Evolutionary conservation across 1,140 invertebrate species (phyloP).

Genomic region (Drosophila gunungcola): DNA sequence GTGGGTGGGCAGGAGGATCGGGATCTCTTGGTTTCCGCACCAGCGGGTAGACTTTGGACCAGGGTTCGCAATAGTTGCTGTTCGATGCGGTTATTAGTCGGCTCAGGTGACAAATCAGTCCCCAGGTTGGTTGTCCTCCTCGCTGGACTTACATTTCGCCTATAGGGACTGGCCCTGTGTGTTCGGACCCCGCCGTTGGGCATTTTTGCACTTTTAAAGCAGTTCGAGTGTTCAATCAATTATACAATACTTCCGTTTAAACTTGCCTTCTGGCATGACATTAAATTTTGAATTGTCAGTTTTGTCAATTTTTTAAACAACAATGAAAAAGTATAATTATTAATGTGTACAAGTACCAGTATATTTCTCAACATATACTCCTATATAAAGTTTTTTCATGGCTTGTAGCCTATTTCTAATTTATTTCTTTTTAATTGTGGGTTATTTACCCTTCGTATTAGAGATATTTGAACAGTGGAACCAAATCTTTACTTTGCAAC

Average conservation of each 20-base stretch:
- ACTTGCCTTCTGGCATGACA: conserved; percentile 50
- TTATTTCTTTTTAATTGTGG: no score
- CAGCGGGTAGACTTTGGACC: conserved; percentile 11
- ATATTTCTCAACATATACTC: no score
- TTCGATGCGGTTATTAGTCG: background rate
- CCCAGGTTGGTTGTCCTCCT: background rate
- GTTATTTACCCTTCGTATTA: no score
- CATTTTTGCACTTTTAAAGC: conserved; percentile 39
- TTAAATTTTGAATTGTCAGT: conserved; percentile 37
- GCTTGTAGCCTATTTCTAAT: no score
- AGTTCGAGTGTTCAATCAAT: conserved; percentile 31
- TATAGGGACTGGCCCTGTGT: conserved; percentile 8
- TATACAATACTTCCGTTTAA: conserved; percentile 69
- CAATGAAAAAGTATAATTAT: no score
- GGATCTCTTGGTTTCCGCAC: background rate
- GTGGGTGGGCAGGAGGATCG: background rate
- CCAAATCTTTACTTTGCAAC: no score
- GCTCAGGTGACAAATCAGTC: background rate
- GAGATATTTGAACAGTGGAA: background rate
- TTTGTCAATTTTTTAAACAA: conserved; percentile 25
- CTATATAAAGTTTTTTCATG: no score
- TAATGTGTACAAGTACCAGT: no score
- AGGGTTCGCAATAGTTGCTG: conserved; percentile 23
- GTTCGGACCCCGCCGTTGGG: conserved; percentile 10
- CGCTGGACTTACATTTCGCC: background rate